Conservation (phyloP, 2,888 invertebrate genomes). For the Biston betularia region DNA sequence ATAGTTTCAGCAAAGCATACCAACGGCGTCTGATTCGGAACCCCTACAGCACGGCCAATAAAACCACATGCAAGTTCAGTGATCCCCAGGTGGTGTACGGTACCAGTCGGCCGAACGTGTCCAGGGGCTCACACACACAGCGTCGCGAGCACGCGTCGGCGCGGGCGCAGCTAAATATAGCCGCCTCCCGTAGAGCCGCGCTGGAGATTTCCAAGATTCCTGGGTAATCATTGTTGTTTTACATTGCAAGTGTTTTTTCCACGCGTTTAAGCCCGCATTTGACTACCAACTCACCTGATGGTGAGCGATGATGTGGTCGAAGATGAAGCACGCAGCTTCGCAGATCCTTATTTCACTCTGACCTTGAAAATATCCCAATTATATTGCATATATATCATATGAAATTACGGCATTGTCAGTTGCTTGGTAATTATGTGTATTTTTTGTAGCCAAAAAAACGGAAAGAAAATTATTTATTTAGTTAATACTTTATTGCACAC, state of each 20-base stretch:
- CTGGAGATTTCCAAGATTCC: slow-evolving; percentile 80
- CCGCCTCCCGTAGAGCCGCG: slow-evolving; percentile 74
- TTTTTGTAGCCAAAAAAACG: too few relatives aligned
- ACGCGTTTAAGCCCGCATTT: too few relatives aligned
- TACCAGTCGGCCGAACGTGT: slow-evolving; percentile 54
- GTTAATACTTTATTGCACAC: too few relatives aligned
- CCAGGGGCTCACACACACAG: slow-evolving; percentile 59
- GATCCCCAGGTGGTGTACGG: slow-evolving; percentile 49
- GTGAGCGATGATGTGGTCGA: too few relatives aligned
- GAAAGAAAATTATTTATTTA: too few relatives aligned
- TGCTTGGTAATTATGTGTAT: slow-evolving; percentile 26
- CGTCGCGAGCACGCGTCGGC: slow-evolving; percentile 69
- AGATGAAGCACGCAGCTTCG: too few relatives aligned
- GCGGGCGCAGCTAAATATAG: slow-evolving; percentile 80
- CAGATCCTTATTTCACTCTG: too few relatives aligned
- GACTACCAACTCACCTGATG: too few relatives aligned
- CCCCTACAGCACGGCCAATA: slow-evolving; percentile 35
- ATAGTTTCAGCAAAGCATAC: slow-evolving; percentile 7
- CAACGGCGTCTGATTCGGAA: slow-evolving; percentile 26
- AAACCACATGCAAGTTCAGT: slow-evolving; percentile 46
- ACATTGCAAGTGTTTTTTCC: slow-evolving; percentile 27
- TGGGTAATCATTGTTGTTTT: slow-evolving; percentile 57
- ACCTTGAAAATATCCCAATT: too few relatives aligned
- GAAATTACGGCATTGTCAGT: too few relatives aligned
- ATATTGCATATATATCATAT: too few relatives aligned